Percentiles rank a stretch among this genome's conserved stretches.
These are phyloP conservation scores for Boloria selene DNA, from an alignment of 2,888 invertebrate genomes.

Conservation along the genomic window DNA sequence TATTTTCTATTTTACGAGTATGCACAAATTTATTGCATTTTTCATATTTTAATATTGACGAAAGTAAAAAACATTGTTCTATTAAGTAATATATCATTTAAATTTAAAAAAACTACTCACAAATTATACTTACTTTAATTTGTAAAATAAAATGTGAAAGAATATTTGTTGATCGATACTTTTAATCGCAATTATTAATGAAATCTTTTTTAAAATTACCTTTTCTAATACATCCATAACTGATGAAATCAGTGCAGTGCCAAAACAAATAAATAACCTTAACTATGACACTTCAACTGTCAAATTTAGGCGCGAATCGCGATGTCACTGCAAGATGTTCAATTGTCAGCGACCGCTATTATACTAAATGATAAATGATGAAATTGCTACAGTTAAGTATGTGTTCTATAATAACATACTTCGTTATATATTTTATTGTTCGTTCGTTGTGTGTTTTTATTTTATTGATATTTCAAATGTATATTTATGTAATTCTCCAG, in stretches of 20 bases:
- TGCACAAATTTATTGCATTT: no score
- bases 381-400: constrained; percentile 23
- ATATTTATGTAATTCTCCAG: background rate
- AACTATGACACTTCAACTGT: constrained; percentile 31
- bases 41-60: no score
- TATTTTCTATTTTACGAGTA: no score
- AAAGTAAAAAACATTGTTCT: no score
- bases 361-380: constrained; percentile 36
- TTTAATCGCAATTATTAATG: background rate
- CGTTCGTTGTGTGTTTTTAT: constrained; percentile 7
- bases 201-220: constrained; percentile 31
- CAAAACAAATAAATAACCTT: constrained; percentile 32
- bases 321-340: constrained; percentile 27
- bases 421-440: constrained; percentile 7
- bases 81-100: no score
- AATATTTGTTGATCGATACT: background rate
- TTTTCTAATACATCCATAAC: constrained; percentile 44
- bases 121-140: no score
- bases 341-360: constrained; percentile 26
- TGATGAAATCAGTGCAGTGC: constrained; percentile 11
- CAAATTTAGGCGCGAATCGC: constrained; percentile 40
- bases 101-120: no score
- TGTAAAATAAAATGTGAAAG: no score
- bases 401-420: constrained; percentile 5
- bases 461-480: constrained; percentile 2